A percentile compares a stretch with the other conserved stretches of the same genome.
These are phyloP conservation scores for Microchrysa polita DNA, from an alignment of 2,888 invertebrate genomes.

Conservation along the genomic window DNA sequence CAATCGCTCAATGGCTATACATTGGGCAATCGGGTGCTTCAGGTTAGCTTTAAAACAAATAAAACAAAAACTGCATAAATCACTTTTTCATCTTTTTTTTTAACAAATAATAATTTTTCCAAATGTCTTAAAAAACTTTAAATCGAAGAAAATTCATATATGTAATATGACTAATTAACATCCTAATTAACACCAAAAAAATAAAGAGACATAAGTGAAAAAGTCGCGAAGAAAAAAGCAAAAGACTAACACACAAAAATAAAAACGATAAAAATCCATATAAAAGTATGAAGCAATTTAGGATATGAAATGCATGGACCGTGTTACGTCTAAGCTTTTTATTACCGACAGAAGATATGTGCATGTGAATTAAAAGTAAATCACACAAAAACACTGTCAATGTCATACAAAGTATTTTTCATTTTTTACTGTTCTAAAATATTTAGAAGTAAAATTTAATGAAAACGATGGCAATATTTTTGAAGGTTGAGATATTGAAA, in stretches of 20 bases:
- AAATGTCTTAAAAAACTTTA: conserved; percentile 1
- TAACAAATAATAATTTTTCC: too few relatives aligned
- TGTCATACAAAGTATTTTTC: too few relatives aligned
- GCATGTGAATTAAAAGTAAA: too few relatives aligned
- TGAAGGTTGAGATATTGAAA: conserved; percentile 54
- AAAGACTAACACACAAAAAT: too few relatives aligned
- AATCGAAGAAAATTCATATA: conserved; percentile 1
- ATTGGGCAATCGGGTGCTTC: conserved; percentile 92
- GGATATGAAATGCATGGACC: too few relatives aligned
- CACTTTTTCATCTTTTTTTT: background rate
- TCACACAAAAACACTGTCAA: too few relatives aligned
- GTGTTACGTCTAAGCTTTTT: too few relatives aligned
- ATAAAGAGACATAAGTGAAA: background rate
- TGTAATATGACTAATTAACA: too few relatives aligned
- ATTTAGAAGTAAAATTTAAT: conserved; percentile 45
- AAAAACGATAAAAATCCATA: too few relatives aligned
- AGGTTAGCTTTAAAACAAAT: conserved; percentile 97
- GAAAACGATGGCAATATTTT: conserved; percentile 57
- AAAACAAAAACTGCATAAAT: conserved; percentile 74
- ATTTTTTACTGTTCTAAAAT: conserved; percentile 7
- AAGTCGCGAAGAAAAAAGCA: too few relatives aligned
- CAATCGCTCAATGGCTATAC: conserved; percentile 96
- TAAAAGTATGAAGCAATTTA: too few relatives aligned
- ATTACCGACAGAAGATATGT: too few relatives aligned
- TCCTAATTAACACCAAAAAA: conserved; percentile 37